Conservation (phyloP, 2,797 vertebrate genomes). For the Lithobates pipiens region DNA sequence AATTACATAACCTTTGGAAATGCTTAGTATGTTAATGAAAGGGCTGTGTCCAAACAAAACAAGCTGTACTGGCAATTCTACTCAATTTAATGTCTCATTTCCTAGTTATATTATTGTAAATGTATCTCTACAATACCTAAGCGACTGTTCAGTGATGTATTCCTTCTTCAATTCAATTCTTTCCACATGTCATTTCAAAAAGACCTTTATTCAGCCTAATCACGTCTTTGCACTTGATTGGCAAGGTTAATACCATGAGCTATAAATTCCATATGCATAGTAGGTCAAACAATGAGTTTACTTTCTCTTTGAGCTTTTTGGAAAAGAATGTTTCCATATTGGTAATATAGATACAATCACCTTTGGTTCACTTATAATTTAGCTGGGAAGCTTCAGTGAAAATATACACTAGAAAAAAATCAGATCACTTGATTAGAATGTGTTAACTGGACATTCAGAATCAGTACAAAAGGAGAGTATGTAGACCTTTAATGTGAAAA, state of each 20-base stretch:
- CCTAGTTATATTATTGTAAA: slow-evolving; percentile 46
- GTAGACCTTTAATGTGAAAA: no score
- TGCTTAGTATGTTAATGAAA: slow-evolving; percentile 13
- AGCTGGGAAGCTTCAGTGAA: no score
- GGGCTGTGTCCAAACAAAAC: slow-evolving; percentile 27
- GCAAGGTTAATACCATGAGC: slow-evolving; percentile 67
- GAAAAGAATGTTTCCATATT: slow-evolving; percentile 6
- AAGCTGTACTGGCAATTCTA: slow-evolving; percentile 25
- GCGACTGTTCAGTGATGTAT: slow-evolving; percentile 40
- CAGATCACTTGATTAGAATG: no score
- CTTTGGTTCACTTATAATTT: background rate
- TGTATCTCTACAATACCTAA: slow-evolving; percentile 27
- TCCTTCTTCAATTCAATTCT: slow-evolving; percentile 22
- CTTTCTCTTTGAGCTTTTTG: slow-evolving; percentile 57
- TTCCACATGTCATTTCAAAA: slow-evolving; percentile 41
- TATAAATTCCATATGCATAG: slow-evolving; percentile 64
- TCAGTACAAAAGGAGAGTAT: no score
- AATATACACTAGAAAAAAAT: no score
- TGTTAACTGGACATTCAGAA: no score
- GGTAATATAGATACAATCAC: background rate
- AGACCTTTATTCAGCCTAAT: slow-evolving; percentile 17
- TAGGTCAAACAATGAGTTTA: slow-evolving; percentile 63
- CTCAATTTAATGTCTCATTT: slow-evolving; percentile 19
- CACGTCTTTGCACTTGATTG: slow-evolving; percentile 62
- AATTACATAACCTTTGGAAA: slow-evolving; percentile 18